Percentiles rank a stretch among this genome's conserved stretches.
Evolutionary conservation across 2,797 vertebrate species (phyloP).

Genomic region (Pterois miles): DNA sequence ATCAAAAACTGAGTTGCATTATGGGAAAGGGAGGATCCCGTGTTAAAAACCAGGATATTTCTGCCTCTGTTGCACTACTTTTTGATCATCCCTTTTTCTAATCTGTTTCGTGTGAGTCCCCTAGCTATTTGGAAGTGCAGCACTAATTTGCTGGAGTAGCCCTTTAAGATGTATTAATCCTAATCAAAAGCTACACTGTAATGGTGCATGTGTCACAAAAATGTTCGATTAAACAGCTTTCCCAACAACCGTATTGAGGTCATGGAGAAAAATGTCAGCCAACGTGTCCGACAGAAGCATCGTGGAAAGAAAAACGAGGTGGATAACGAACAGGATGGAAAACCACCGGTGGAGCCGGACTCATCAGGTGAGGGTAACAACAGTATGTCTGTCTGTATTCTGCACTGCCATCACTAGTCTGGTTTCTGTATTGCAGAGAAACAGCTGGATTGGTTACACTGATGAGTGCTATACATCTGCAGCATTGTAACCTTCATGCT

Average conservation of each 20-base stretch:
- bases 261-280: constrained; percentile 52
- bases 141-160: background rate
- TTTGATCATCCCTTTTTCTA: background rate
- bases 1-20: background rate
- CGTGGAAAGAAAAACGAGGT: constrained; percentile 14
- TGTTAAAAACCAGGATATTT: background rate
- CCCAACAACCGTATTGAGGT: background rate
- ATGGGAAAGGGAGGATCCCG: background rate
- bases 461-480: background rate
- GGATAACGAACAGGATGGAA: constrained; percentile 1
- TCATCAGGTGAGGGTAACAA: constrained; percentile 48
- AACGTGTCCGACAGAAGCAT: background rate
- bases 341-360: constrained; percentile 11
- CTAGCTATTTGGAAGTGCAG: background rate
- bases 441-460: background rate
- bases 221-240: background rate
- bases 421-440: background rate
- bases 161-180: background rate
- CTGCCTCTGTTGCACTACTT: background rate
- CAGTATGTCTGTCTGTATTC: background rate
- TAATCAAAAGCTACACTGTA: background rate
- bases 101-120: background rate
- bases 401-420: background rate
- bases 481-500: background rate
- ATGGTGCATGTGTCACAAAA: background rate